These are phyloP conservation scores for Notiomystis cincta DNA, from an alignment of 2,113 vertebrate species.

Conservation along the genomic window DNA sequence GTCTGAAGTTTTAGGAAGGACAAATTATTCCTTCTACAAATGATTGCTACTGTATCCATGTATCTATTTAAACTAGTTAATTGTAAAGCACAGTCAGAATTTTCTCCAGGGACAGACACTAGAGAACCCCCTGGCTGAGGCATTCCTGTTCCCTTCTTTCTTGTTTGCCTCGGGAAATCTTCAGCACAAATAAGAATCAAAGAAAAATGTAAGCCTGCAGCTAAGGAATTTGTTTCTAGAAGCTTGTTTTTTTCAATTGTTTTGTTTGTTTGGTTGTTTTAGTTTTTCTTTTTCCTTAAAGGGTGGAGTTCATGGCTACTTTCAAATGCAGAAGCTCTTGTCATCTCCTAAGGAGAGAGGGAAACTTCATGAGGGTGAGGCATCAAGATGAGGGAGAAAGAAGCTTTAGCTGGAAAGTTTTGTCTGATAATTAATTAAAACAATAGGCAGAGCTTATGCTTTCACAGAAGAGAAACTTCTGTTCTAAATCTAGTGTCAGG, in stretches of 20 bases:
- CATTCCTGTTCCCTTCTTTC: background rate
- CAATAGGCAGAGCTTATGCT: background rate
- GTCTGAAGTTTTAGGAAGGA: background rate
- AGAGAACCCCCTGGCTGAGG: background rate
- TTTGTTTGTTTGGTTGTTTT: rapidly evolving
- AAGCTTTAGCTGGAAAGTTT: background rate
- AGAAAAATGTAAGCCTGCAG: background rate
- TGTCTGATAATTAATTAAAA: background rate
- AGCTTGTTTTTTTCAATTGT: background rate
- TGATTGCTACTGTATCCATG: background rate
- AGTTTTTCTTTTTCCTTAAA: background rate
- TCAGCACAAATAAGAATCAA: background rate
- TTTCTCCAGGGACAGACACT: background rate
- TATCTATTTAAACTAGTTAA: background rate
- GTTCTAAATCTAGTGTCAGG: background rate
- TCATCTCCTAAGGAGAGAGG: background rate
- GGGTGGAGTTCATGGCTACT: background rate
- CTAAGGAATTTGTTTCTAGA: background rate
- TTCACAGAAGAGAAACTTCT: background rate
- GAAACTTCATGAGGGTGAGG: background rate
- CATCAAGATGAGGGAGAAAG: background rate
- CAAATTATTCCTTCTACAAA: background rate
- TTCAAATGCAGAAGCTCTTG: background rate
- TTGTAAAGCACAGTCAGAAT: background rate
- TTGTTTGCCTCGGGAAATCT: background rate